phyloP scores from a whole-genome alignment of 2,113 vertebrate species.

The Aleadryas rufinucha region DNA sequence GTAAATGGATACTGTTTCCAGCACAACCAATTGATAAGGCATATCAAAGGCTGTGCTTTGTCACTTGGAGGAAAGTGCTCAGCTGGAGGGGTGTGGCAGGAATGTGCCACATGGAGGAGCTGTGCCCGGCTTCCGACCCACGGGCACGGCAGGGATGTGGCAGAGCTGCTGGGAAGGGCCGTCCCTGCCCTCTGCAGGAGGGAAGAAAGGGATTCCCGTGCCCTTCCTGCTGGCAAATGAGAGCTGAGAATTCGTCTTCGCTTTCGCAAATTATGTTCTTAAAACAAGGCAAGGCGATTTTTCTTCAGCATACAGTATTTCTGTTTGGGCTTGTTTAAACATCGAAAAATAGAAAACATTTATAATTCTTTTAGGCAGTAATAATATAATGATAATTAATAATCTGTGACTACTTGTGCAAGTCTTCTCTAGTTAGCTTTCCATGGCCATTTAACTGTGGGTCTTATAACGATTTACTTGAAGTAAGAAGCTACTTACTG shows the following conservation, averaged over 20 bases:
- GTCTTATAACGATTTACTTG: not conserved
- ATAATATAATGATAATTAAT: not conserved
- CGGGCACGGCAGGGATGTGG: accelerated
- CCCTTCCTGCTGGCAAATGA: not conserved
- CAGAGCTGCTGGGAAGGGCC: not conserved
- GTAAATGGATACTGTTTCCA: not conserved
- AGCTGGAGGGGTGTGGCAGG: not conserved
- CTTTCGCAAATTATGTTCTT: not conserved
- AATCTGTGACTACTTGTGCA: not conserved
- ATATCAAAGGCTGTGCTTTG: not conserved
- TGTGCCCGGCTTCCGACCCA: not conserved
- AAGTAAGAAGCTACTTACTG: not conserved
- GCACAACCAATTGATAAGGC: not conserved
- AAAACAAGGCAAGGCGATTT: not conserved
- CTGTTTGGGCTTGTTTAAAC: not conserved
- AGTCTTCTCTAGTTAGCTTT: not conserved
- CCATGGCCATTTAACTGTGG: not conserved
- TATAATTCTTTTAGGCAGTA: not conserved
- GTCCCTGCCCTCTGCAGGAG: not conserved
- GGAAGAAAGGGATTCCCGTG: not conserved
- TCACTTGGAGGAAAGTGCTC: not conserved
- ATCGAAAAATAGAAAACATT: not conserved
- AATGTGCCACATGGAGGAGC: accelerated
- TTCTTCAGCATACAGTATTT: not conserved
- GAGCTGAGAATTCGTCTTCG: not conserved